These are phyloP conservation scores for Hypocryptadius cinnamomeus DNA, from an alignment of 2,113 vertebrate species.

Conservation along the genomic window DNA sequence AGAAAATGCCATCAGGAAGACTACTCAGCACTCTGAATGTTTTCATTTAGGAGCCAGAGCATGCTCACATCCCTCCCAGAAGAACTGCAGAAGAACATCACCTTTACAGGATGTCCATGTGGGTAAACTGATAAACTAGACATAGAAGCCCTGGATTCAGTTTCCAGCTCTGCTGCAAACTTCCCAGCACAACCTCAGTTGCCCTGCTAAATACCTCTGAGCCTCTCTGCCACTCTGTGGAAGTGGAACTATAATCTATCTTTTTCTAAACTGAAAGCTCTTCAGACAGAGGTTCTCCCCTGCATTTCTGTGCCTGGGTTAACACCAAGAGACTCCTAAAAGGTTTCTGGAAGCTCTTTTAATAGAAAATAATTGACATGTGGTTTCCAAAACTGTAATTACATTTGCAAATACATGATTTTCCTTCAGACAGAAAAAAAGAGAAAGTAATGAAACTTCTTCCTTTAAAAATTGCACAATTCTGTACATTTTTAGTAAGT, in stretches of 20 bases:
- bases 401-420: background rate
- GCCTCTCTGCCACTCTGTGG: background rate
- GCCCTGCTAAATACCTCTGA: background rate
- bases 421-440: background rate
- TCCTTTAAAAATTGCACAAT: background rate
- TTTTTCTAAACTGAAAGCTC: background rate
- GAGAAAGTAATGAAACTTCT: background rate
- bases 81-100: background rate
- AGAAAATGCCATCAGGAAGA: background rate
- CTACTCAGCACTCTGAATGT: background rate
- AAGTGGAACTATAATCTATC: background rate
- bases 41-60: background rate
- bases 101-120: background rate
- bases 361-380: background rate
- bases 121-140: background rate
- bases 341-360: background rate
- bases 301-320: background rate
- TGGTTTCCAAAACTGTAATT: background rate
- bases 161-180: background rate
- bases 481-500: background rate
- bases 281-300: background rate
- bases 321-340: background rate
- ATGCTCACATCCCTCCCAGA: background rate
- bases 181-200: background rate
- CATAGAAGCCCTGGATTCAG: background rate